Evolutionary conservation across 1,140 invertebrate species (phyloP).

Genomic region (Panagrolaimus sp.): DNA sequence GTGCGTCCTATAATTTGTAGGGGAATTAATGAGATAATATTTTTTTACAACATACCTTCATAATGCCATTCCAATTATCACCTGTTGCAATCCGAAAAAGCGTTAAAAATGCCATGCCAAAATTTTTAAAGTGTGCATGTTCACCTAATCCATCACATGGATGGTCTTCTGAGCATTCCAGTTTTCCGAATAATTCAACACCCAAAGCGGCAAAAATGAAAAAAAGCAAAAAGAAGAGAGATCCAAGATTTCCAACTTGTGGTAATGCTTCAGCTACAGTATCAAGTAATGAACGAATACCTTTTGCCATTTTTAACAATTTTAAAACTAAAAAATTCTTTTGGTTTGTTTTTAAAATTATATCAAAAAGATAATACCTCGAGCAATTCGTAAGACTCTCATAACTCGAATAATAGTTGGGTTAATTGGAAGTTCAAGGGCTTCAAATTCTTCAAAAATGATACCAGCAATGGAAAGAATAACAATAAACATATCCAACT

Average conservation of each 20-base stretch:
- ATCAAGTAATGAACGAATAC: constrained; percentile 89
- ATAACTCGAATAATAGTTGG: constrained; percentile 97
- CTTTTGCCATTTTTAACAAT: constrained; percentile 97
- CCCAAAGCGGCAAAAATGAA: constrained; percentile 99
- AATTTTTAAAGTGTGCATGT: constrained; percentile 97
- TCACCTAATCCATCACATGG: constrained; percentile 96
- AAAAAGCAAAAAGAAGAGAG: constrained; percentile 95
- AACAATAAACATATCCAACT: constrained; percentile 92
- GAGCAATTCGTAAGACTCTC: constrained; percentile 90
- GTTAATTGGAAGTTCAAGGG: constrained; percentile 93
- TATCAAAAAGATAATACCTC: constrained; percentile 67
- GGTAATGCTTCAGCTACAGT: constrained; percentile 99
- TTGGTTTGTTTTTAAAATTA: no score
- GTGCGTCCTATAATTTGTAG: constrained; percentile 69
- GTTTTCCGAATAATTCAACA: constrained; percentile 91
- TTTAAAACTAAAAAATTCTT: constrained; percentile 72
- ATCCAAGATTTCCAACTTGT: constrained; percentile 94
- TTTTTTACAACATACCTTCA: constrained; percentile 70
- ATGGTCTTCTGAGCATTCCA: constrained; percentile 89
- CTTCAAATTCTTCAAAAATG: constrained; percentile 91
- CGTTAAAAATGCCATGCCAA: constrained; percentile 98
- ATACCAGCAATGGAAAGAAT: constrained; percentile 94
- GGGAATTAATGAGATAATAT: not conserved
- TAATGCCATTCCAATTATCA: constrained; percentile 99
- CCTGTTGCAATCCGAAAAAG: constrained; percentile 96